Conservation (phyloP, 2,888 invertebrate genomes). For the Cheiracanthium punctorium region DNA sequence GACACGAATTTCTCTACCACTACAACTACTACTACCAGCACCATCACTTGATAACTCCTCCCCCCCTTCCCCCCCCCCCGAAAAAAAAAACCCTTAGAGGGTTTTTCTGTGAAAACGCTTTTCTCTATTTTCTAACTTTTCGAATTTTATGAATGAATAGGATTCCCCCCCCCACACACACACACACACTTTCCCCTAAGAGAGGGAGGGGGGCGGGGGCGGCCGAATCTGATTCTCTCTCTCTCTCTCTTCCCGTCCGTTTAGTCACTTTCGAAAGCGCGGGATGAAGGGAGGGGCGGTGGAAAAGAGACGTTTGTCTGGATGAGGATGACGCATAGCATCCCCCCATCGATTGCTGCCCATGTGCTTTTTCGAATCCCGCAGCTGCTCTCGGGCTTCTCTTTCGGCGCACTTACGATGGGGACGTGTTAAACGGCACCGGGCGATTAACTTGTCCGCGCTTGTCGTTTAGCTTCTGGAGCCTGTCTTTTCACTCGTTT, state of each 20-base stretch:
- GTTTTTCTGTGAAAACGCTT: neutral
- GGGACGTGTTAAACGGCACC: neutral
- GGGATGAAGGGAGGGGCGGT: neutral
- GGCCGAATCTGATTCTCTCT: conserved; percentile 16
- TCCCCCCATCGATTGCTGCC: conserved; percentile 59
- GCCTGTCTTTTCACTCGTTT: neutral
- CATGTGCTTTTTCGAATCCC: conserved; percentile 49
- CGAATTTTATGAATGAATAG: conserved; percentile 50
- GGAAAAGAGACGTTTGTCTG: conserved; percentile 26
- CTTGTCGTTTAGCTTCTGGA: neutral
- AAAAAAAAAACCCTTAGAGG: no score
- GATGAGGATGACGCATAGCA: conserved; percentile 61
- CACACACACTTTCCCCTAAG: no score
- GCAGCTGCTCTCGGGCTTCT: conserved; percentile 47
- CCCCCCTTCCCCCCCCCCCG: no score
- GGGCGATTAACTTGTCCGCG: neutral
- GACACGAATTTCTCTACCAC: neutral
- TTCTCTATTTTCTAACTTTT: neutral
- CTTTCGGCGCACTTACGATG: neutral
- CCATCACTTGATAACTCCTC: no score
- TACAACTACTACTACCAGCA: no score
- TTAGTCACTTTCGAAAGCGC: conserved; percentile 37
- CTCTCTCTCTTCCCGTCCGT: no score
- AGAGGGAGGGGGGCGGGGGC: conserved; percentile 1
- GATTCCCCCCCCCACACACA: no score